A percentile compares a stretch with the other conserved stretches of the same genome.
phyloP scores from a whole-genome alignment of 2,113 vertebrate species.

The Vulpes lagopus region DNA sequence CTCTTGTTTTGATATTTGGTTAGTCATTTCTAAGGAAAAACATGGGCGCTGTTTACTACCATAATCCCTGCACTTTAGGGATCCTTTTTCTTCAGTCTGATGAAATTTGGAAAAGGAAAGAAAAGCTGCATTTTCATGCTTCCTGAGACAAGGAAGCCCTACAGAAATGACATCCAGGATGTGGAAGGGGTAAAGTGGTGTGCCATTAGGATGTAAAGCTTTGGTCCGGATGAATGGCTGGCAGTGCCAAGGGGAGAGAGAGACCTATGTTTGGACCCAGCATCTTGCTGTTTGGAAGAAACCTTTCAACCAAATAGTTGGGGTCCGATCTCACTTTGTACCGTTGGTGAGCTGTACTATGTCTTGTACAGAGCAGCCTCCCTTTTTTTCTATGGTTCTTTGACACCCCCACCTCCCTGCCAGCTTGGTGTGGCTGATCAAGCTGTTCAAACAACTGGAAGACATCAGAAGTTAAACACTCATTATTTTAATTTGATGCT shows the following conservation, averaged over 20 bases:
- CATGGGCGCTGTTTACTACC: neutral
- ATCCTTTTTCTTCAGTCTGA: neutral
- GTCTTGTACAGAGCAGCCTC: conserved; percentile 61
- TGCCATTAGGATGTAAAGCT: neutral
- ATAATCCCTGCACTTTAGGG: neutral
- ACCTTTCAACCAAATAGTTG: neutral
- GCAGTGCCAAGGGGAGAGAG: neutral
- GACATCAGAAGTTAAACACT: conserved; percentile 99
- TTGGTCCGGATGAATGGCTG: neutral
- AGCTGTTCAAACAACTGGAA: conserved; percentile 99
- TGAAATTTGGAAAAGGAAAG: neutral
- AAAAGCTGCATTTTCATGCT: neutral
- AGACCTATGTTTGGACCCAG: neutral
- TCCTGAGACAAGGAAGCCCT: neutral
- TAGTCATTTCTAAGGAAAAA: neutral
- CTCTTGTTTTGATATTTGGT: neutral
- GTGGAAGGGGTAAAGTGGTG: accelerated
- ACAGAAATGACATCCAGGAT: neutral
- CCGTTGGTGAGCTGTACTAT: neutral
- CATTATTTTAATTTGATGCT: conserved; percentile 99
- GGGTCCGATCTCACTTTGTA: conserved; percentile 52
- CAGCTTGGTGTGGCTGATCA: conserved; percentile 96
- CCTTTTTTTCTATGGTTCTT: conserved; percentile 83
- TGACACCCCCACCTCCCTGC: conserved; percentile 88
- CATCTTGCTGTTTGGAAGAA: neutral